Conservation (phyloP, 2,888 invertebrate genomes). For the Orthonevra nobilis region DNA sequence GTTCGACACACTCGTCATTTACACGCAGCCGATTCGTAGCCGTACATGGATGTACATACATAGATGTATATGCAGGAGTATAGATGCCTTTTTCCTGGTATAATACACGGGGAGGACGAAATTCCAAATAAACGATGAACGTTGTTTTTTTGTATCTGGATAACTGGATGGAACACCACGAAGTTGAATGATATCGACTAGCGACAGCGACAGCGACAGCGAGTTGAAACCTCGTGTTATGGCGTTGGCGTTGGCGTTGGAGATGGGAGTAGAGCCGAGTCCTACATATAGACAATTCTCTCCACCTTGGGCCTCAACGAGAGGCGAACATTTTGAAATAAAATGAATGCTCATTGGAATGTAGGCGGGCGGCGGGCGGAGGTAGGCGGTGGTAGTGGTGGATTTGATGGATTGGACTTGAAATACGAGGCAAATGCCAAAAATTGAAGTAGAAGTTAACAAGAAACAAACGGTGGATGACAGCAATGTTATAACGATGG, state of each 20-base stretch:
- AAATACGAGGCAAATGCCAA: neutral
- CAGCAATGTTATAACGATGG: conserved; percentile 25
- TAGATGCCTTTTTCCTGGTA: conserved; percentile 37
- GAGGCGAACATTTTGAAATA: neutral
- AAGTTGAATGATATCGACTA: conserved; percentile 28
- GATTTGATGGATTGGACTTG: conserved; percentile 1
- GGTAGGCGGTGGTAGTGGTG: neutral
- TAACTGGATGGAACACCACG: conserved; percentile 41
- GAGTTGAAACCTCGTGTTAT: too few species aligned
- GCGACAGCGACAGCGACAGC: conserved; percentile 3
- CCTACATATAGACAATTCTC: conserved; percentile 15
- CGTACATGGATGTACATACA: conserved; percentile 22
- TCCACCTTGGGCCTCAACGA: conserved; percentile 7
- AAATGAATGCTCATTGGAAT: conserved; percentile 7
- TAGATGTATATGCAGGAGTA: conserved; percentile 25
- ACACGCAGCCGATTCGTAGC: conserved; percentile 52
- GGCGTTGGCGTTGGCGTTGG: neutral
- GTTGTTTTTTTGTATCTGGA: conserved; percentile 21
- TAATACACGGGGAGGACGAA: conserved; percentile 53
- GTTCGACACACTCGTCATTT: conserved; percentile 70
- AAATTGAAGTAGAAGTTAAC: conserved; percentile 7
- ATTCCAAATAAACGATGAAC: too few species aligned
- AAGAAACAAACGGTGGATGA: conserved; percentile 18
- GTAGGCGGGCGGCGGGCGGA: neutral
- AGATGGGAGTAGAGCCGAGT: conserved; percentile 5